Evolutionary conservation across 1,140 invertebrate species (phyloP).

Genomic region (Pogonomyrmex barbatus): DNA sequence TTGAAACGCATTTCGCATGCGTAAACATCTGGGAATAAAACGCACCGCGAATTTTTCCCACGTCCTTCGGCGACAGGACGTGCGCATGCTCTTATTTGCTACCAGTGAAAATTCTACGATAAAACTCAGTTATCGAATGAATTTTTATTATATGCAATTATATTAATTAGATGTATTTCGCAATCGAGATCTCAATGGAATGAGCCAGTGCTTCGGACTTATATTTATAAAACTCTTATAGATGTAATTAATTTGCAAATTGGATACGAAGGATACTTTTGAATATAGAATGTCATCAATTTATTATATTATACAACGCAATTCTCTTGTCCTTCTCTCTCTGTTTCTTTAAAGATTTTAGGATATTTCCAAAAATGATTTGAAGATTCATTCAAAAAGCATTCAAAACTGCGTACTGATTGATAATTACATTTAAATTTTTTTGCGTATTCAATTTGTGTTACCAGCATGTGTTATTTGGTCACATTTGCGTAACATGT

Average conservation of each 20-base stretch:
- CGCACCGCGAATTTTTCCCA: constrained; percentile 26
- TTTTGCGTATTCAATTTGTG: neutral
- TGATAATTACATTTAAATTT: constrained; percentile 9
- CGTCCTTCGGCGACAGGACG: constrained; percentile 27
- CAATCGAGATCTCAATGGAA: neutral
- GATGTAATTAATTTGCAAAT: constrained; percentile 4
- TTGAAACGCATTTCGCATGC: constrained; percentile 27
- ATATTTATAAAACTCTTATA: constrained; percentile 11
- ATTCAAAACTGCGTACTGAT: neutral
- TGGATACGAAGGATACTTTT: neutral
- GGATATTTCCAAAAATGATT: neutral
- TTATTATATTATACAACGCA: neutral
- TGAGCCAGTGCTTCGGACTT: neutral
- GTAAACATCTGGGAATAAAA: constrained; percentile 30
- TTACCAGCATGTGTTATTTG: neutral
- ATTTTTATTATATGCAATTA: neutral
- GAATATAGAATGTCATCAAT: neutral
- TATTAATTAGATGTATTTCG: neutral
- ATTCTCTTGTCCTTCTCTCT: neutral
- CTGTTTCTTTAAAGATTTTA: neutral
- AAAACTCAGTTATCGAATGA: neutral
- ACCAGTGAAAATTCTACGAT: neutral
- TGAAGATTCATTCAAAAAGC: neutral
- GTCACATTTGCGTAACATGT: constrained; percentile 24
- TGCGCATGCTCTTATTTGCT: neutral